Base-by-base conservation (phyloP, 2,797 vertebrate species). In the Coluber constrictor region DNA sequence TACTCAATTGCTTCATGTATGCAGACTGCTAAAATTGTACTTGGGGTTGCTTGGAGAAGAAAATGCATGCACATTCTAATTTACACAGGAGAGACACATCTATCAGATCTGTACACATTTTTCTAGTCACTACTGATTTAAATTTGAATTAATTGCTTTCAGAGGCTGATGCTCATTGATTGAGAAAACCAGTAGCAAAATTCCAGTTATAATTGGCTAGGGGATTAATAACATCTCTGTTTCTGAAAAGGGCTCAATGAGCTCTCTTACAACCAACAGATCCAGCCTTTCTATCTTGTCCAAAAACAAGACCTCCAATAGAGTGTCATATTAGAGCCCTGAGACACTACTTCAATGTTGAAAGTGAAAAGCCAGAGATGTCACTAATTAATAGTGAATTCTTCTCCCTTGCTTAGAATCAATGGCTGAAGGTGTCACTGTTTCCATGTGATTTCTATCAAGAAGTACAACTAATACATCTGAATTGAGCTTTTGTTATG, bases 221-320 rank as follows among this genome's bases (percentile, higher is more conserved):
- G 32, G n/a, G 61, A 32, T 0, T 54, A n/a, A 15, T 70, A 90
- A 87, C 0, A 0, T 5, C 56, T 56, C 4, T 13, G 63, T 59
- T 13, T 16, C 90, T 94, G 57, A 2, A 87, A 90, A 54, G 0
- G 1, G 37, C 0, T 0, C 25, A 90, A 0, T 5, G 47, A 11
- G 32, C 63, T 55, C 25, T 89, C 88, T 66, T 66, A 63, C 8
- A 87, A 54, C 7, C 3, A 37, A 23, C 54, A 89, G 5, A 92
- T 74, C 32, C 32, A 27, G 59, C 43, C 0, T 87, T 89, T 61
- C 70, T 27, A 47, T 12, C 59, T 87, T 23, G 0, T 51, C 70
- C 54, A 94, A 94, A 91, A 1, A 89, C 18, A 88, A 12, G 0
- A 0, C 54, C 1, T 88, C 6, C 32, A 16, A 57, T 1, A 93